Evolutionary conservation across 1,140 invertebrate genomes (phyloP).

Genomic region (Polypedilum pembai): DNA sequence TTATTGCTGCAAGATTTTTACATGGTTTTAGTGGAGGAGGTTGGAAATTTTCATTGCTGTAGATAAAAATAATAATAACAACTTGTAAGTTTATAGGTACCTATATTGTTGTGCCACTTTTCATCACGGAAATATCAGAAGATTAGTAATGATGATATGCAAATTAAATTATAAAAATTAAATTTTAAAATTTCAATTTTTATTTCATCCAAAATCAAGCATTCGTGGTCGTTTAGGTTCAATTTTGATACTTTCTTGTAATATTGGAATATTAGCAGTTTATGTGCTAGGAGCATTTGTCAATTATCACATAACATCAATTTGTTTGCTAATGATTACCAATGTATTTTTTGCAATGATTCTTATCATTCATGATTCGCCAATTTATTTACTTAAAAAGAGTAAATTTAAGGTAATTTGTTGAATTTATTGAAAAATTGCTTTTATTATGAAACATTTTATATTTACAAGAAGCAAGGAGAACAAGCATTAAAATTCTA

Average conservation of each 20-base stretch:
- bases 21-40: conserved; percentile 44
- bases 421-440: background rate
- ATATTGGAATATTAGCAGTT: conserved; percentile 46
- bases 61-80: background rate
- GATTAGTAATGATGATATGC: conserved; percentile 31
- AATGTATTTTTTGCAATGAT: conserved; percentile 45
- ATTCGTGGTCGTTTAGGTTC: conserved; percentile 48
- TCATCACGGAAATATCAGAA: conserved; percentile 45
- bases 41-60: conserved; percentile 32
- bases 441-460: no score
- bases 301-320: conserved; percentile 44
- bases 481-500: conserved; percentile 39
- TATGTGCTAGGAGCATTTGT: conserved; percentile 47
- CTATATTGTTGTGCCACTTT: conserved; percentile 44
- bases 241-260: conserved; percentile 46
- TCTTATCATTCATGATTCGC: conserved; percentile 48
- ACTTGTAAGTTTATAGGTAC: background rate
- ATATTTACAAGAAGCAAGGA: conserved; percentile 33
- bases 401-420: conserved; percentile 44
- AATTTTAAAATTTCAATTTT: no score
- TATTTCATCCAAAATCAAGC: no score
- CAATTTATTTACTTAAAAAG: conserved; percentile 45
- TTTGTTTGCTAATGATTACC: conserved; percentile 44
- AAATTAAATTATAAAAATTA: background rate
- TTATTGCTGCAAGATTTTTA: conserved; percentile 43